Conservation (phyloP, 2,797 vertebrate genomes). For the Parauchenoglanis punctatus region DNA sequence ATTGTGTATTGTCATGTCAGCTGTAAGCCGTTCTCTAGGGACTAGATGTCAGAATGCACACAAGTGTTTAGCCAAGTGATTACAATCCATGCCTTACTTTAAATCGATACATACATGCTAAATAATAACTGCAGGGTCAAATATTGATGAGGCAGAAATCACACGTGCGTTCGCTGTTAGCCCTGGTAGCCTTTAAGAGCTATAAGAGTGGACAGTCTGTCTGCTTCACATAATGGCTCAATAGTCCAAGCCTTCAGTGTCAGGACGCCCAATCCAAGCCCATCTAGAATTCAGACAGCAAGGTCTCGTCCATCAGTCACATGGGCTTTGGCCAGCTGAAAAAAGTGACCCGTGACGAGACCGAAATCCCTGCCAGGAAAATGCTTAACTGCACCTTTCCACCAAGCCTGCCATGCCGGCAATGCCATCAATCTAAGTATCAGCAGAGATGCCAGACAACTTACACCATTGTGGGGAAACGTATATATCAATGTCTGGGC, state of each 20-base stretch:
- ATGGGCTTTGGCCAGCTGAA: constrained; percentile 59
- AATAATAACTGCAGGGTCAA: constrained; percentile 80
- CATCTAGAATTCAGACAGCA: constrained; percentile 60
- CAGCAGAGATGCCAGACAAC: constrained; percentile 38
- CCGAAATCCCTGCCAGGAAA: constrained; percentile 61
- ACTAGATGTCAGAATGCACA: constrained; percentile 73
- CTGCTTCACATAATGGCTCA: constrained; percentile 41
- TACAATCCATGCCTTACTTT: constrained; percentile 66
- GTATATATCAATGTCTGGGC: constrained; percentile 29
- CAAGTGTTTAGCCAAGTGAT: constrained; percentile 75
- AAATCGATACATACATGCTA: constrained; percentile 78
- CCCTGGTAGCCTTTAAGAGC: constrained; percentile 25
- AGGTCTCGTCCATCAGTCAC: constrained; percentile 62
- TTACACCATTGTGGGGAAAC: constrained; percentile 13
- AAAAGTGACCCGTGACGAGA: constrained; percentile 60
- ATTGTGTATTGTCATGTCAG: constrained; percentile 56
- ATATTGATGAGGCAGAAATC: constrained; percentile 70
- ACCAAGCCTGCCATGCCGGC: constrained; percentile 49
- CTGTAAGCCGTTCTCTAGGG: constrained; percentile 66
- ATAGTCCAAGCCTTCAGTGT: constrained; percentile 47
- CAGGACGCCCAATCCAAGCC: constrained; percentile 22
- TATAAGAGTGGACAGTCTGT: constrained; percentile 19
- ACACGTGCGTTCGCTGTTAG: constrained; percentile 24
- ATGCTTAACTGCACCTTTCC: constrained; percentile 62
- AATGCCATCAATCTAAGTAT: constrained; percentile 59